These are phyloP conservation scores for Cyrtonyx montezumae DNA, from an alignment of 2,113 vertebrate genomes.

Conservation along the genomic window DNA sequence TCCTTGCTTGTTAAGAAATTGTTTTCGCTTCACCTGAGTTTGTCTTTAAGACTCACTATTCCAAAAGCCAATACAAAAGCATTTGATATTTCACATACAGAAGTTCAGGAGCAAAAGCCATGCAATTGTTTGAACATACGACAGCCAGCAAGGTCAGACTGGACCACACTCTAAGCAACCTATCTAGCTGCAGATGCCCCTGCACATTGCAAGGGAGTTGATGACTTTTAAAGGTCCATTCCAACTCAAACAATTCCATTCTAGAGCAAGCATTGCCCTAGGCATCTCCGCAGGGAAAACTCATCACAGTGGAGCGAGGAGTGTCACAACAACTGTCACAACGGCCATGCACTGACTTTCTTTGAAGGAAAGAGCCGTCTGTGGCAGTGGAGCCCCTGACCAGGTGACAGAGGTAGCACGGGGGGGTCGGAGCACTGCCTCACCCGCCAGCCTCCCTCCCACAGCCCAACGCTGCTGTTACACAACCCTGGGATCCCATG, in stretches of 20 bases:
- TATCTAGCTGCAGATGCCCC: too few relatives aligned
- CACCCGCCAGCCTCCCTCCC: background rate
- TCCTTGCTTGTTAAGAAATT: background rate
- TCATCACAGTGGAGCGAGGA: background rate
- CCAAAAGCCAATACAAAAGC: background rate
- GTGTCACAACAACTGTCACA: background rate
- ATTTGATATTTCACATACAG: background rate
- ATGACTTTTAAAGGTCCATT: too few relatives aligned
- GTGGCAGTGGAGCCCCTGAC: background rate
- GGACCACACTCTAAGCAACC: too few relatives aligned
- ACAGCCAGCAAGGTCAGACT: background rate
- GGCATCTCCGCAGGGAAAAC: background rate
- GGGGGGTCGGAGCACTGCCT: background rate
- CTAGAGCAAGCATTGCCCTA: background rate
- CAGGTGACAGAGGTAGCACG: fast-evolving
- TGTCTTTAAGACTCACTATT: background rate
- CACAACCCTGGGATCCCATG: background rate
- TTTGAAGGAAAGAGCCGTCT: background rate
- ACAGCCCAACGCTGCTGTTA: background rate
- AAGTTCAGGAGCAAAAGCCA: background rate
- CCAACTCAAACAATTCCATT: too few relatives aligned
- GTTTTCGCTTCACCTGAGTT: background rate
- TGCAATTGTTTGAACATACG: background rate
- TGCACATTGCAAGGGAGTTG: too few relatives aligned
- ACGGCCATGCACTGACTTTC: background rate